Evolutionary conservation across 1,140 invertebrate species (phyloP), one percentile per base, ranked within the genome.

Genomic region (Onthophagus taurus): DNA sequence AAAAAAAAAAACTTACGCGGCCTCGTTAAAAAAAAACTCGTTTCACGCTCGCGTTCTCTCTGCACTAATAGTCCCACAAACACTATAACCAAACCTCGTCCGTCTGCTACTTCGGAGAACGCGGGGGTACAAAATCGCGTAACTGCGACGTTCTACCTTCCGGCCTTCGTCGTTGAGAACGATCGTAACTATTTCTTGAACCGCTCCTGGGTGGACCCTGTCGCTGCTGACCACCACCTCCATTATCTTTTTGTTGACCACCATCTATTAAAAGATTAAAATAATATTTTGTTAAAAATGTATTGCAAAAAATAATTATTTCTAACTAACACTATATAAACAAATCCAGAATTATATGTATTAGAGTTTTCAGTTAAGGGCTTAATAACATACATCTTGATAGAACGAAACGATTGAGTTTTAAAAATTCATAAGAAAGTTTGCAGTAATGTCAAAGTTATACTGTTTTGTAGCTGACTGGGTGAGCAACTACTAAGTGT

Each of bases 41-140:
- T 6, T n/a, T 26, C 23, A n/a, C 6, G 6, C n/a, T 26, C 6
- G 23, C 23, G n/a, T n/a, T 26, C 6, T n/a, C n/a, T 13, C 7
- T 18, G n/a, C 41, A 47, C 37, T 35, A 37, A 24, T 24, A 42
- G 45, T 36, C 37, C 19, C 45, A 47, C 38, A 35, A 12, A 47
- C 45, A 47, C 45, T 42, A 21, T 23, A 24, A 42, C 45, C 26
- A 39, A 20, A 13, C 31, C 9, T 6, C 38, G 24, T 17, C 23
- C 14, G 12, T 12, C n/a, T 52, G 47, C 55, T 60, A 57, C 53
- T 57, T 57, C 6, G 57, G 57, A 24, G 57, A 59, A 14, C 57
- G 49, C 14, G 57, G 49, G 4, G 53, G 44, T 9, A 57, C 55
- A 31, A 59, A 62, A 34, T 62, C 60, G 42, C 60, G 58, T 48